Evolutionary conservation across 2,797 vertebrate species (phyloP), one percentile per base, ranked within the genome.

Genomic region (Parauchenoglanis ngamensis): DNA sequence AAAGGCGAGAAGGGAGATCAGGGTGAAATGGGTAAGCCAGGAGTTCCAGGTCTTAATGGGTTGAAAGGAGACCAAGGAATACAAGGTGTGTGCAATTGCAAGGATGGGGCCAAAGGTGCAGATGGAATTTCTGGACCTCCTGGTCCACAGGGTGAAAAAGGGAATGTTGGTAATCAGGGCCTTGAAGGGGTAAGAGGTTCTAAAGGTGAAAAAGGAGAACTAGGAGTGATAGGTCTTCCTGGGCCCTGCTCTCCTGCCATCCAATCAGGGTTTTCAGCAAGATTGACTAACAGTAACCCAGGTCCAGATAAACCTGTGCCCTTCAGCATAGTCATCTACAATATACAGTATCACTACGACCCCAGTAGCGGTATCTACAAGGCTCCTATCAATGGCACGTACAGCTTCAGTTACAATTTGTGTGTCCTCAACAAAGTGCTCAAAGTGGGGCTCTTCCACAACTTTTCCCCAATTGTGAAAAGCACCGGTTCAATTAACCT

Each of bases 321-420:
- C 10, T 96, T 96, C 86, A 72, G 40, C 0, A 0, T 1, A 0
- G 5, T 95, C 65, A 7, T 94, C 7, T 83, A 57, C 72, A 96
- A 96, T 73, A 0, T 0, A 19, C 90, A 91, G 61, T 31, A 40
- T 0, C 87, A 95, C 90, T 96, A 91, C 15, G 25, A 93, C 73
- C 87, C 90, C 0, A 0, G 0, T 0, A 59, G 0, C 0, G 93
- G 96, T 0, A 84, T 94, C 0, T 96, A 94, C 93, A 90, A 0
- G 0, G 95, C 95, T 0, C 95, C 95, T 0, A 23, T 94, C 59
- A 95, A 95, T 1, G 96, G 95, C 79, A 95, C 94, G 23, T 96
- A 96, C 13, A 17, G 94, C 85, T 95, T 96, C 85, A 91, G 73
- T 89, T 95, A 91, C 91, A 57, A 94, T 89, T 83, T 95, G n/a